phyloP scores from a whole-genome alignment of 2,113 vertebrate genomes.

The Origma solitaria region DNA sequence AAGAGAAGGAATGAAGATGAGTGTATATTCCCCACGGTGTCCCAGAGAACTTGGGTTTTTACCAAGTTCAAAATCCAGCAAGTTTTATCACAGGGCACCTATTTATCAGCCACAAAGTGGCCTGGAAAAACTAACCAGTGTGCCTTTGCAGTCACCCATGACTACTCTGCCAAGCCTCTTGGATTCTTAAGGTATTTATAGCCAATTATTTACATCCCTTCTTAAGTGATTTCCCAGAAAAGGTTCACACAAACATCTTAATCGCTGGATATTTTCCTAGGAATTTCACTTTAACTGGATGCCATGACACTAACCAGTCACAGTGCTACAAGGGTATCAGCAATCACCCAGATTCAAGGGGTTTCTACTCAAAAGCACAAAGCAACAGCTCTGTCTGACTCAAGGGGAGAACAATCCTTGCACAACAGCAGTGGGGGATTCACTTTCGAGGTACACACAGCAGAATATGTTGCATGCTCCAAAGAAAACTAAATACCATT shows the following conservation, averaged over 20 bases:
- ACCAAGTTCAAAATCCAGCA: not conserved
- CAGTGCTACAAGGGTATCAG: accelerated
- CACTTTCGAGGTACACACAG: not conserved
- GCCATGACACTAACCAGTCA: not conserved
- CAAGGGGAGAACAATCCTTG: not conserved
- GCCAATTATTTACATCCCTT: not conserved
- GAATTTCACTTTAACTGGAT: not conserved
- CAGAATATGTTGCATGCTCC: accelerated
- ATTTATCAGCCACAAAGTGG: not conserved
- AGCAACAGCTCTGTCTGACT: not conserved
- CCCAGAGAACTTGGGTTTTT: not conserved
- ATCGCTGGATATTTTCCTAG: not conserved
- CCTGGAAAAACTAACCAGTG: not conserved
- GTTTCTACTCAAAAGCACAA: not conserved
- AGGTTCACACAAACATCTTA: not conserved
- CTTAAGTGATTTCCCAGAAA: not conserved
- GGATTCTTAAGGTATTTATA: not conserved
- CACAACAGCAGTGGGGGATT: not conserved
- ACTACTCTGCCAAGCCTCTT: not conserved
- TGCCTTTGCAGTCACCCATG: not conserved
- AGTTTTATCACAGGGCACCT: not conserved
- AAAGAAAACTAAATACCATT: not conserved
- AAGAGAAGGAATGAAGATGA: not conserved
- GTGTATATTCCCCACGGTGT: not conserved
- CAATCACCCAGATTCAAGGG: accelerated